These are phyloP conservation scores for Synaphobranchus kaupii DNA, from an alignment of 2,797 vertebrate species.

Conservation along the genomic window DNA sequence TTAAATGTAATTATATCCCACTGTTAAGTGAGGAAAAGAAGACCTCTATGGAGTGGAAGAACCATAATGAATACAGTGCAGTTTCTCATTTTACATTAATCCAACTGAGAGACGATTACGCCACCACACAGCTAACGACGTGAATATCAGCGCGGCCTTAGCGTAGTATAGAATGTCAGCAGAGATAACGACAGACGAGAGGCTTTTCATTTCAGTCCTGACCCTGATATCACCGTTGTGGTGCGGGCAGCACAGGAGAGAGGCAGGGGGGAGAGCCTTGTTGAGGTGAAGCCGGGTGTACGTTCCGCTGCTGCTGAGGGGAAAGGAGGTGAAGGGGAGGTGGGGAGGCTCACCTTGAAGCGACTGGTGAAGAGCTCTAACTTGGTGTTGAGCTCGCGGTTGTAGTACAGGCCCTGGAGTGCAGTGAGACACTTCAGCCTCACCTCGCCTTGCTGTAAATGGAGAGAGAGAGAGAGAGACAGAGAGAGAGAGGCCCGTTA, in stretches of 20 bases:
- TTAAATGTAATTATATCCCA: neutral
- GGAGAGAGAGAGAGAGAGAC: slow-evolving; percentile 34
- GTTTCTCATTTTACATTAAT: neutral
- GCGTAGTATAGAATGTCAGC: neutral
- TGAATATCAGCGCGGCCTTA: neutral
- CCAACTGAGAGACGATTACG: neutral
- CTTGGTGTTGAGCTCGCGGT: slow-evolving; percentile 96
- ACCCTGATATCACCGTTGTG: neutral
- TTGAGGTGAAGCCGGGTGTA: neutral
- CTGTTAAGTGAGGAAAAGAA: neutral
- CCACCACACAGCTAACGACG: neutral
- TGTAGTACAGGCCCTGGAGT: slow-evolving; percentile 97
- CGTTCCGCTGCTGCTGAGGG: neutral
- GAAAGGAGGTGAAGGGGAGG: neutral
- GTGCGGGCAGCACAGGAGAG: neutral
- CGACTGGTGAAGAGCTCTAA: slow-evolving; percentile 98
- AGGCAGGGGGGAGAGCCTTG: neutral
- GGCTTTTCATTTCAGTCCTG: neutral
- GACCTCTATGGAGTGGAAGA: neutral
- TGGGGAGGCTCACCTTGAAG: slow-evolving; percentile 84
- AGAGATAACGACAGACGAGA: neutral
- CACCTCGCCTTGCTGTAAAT: slow-evolving; percentile 94
- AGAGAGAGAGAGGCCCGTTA: neutral
- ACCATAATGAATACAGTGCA: neutral
- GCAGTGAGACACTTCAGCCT: slow-evolving; percentile 98